Evolutionary conservation across 2,797 vertebrate genomes (phyloP).

Genomic region (Streptopelia turtur): DNA sequence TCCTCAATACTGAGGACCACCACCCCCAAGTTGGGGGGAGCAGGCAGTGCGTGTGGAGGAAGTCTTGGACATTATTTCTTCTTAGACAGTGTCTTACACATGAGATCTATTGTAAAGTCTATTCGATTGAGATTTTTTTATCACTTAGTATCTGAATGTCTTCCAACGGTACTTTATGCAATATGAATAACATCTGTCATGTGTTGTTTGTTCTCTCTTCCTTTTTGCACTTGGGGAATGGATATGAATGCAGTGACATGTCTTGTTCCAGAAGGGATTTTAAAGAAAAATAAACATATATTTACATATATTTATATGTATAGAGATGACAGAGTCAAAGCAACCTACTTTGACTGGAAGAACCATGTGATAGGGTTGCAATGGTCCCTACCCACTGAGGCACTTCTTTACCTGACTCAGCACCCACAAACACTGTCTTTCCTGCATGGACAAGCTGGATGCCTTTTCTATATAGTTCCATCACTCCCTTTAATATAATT

Average conservation of each 20-base stretch:
- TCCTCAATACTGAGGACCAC: accelerated
- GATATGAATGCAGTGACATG: conserved; percentile 14
- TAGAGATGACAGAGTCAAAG: background rate
- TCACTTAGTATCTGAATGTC: background rate
- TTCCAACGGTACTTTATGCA: background rate
- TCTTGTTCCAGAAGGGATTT: background rate
- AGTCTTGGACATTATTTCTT: background rate
- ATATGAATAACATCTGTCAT: background rate
- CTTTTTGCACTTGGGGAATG: background rate
- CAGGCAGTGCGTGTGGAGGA: background rate
- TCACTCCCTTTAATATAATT: background rate
- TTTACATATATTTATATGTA: background rate
- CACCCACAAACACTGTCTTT: background rate
- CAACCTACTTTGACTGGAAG: background rate
- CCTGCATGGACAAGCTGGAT: background rate
- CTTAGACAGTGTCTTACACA: background rate
- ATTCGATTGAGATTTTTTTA: background rate
- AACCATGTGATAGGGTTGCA: background rate
- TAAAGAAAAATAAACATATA: background rate
- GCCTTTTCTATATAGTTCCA: background rate
- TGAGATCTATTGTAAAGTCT: background rate
- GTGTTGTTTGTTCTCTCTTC: conserved; percentile 14
- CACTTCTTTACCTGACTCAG: background rate
- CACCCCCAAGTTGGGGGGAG: accelerated
- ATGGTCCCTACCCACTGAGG: accelerated